Evolutionary conservation across 2,888 invertebrate species (phyloP), one percentile per base, ranked within the genome.

Genomic region (Tenthredo distinguenda): DNA sequence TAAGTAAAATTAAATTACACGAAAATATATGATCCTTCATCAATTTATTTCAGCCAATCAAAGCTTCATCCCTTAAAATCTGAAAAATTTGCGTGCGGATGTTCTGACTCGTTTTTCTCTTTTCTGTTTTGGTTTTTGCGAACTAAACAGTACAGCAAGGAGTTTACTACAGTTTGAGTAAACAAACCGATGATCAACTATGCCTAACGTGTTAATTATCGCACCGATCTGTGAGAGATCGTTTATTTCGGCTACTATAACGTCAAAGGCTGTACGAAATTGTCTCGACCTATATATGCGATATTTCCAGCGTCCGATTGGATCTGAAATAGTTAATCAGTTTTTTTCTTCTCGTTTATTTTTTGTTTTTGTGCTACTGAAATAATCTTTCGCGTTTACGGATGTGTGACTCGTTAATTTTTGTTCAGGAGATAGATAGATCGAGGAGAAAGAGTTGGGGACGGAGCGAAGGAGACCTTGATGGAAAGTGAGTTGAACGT

Each of bases 401-500:
- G 34, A 68, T 34, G 68, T 68, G 68, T 68, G 68, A 34, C 68
- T 68, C 34, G 34, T 68, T 34, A 34, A 68, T 31, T 68, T 31
- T 68, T 26, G 7, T 68, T 12, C 9, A 26, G 12, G 12, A 6
- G 34, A 68, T 68, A 10, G 21, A 10, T 68, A 55, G 77, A 77
- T 50, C 18, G 55, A 55, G 55, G 31, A 50, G 47, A 47, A 50
- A 55, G 77, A 55, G 34, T 77, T 55, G 77, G 18, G 12, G 10
- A 74, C 55, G 6, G 47, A 26, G 55, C 15, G 34, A 50, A 47
- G 15, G 81, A 81, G 81, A 81, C 81, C 40, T 62, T 81, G 81
- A 58, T 81, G 62, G 81, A 81, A 81, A 81, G 81, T 40, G 81
- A 81, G 81, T 81, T 62, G 26, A 31, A 62, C 40, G 37, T 81